Base-by-base conservation (phyloP, 2,113 vertebrate genomes). In the Phycodurus eques region DNA sequence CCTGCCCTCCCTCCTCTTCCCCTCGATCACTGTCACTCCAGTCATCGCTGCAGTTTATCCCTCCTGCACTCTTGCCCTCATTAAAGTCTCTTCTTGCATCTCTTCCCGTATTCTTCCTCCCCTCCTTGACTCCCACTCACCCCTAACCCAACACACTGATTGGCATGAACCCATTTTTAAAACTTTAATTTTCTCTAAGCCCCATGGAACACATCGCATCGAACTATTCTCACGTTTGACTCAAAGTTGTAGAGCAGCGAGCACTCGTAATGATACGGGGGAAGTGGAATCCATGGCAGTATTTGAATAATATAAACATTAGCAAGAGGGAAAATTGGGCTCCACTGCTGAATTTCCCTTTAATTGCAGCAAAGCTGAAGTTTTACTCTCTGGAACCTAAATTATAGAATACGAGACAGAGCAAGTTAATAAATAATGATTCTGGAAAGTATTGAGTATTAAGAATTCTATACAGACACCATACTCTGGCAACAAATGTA, bases 221-320 rank as follows among this genome's bases (percentile, higher is more conserved):
- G 79, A 90, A 89, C 84, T 83, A 77, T 85, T 83, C 77, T 82
- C 80, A 67, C 81, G 88, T 83, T 85, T 74, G 68, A 85, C 83
- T 88, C 83, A 73, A 85, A 87, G 80, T 87, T 86, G 77, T 77
- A 54, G 71, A 73, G 83, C 77, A 76, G 86, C 49, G 80, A 89
- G 80, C 83, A 88, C 83, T 84, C 71, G 75, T 91, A 89, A 90
- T 91, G 88, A 91, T 90, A 89, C 76, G 68, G 71, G 73, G 80
- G 69, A 19, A 85, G 72, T 68, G 75, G 80, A 77, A 86, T 86
- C 66, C 76, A 67, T 75, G 78, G 69, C 42, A 49, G 65, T 71
- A 85, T 92, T 89, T 91, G 81, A 91, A 91, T 90, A 89, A 91
- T 90, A 86, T 83, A 89, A 92, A 90, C 88, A 90, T 90, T 89